These are phyloP conservation scores for Cyprinodon diabolis DNA, from an alignment of 2,797 vertebrate species.

Conservation along the genomic window DNA sequence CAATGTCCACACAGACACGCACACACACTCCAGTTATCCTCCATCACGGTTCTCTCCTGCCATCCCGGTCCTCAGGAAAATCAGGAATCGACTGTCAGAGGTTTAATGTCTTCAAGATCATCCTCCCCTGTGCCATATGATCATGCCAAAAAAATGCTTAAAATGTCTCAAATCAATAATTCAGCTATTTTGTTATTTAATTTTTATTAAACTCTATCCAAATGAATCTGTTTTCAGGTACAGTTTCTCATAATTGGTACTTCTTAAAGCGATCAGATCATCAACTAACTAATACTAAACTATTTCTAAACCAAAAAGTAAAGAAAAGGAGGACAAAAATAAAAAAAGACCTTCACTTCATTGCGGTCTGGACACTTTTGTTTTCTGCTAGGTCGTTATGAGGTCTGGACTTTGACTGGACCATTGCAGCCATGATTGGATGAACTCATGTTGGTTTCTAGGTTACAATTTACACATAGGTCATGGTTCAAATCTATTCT, in stretches of 20 bases:
- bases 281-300: neutral
- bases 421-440: no score
- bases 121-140: neutral
- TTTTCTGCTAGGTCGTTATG: no score
- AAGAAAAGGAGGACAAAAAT: no score
- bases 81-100: neutral
- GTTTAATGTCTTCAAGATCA: neutral
- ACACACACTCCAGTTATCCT: conserved; percentile 12
- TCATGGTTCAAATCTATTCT: no score
- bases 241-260: neutral
- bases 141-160: neutral
- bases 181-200: neutral
- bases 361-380: no score
- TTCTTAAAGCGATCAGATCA: neutral
- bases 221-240: neutral
- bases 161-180: neutral
- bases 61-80: conserved; percentile 9
- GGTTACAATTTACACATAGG: no score
- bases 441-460: neutral
- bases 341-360: no score
- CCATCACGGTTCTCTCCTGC: conserved; percentile 31
- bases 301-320: neutral
- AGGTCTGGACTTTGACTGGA: no score
- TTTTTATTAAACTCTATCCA: neutral
- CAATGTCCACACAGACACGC: conserved; percentile 78